Evolutionary conservation across 2,888 invertebrate genomes (phyloP).

Genomic region (Saturnia japonica): DNA sequence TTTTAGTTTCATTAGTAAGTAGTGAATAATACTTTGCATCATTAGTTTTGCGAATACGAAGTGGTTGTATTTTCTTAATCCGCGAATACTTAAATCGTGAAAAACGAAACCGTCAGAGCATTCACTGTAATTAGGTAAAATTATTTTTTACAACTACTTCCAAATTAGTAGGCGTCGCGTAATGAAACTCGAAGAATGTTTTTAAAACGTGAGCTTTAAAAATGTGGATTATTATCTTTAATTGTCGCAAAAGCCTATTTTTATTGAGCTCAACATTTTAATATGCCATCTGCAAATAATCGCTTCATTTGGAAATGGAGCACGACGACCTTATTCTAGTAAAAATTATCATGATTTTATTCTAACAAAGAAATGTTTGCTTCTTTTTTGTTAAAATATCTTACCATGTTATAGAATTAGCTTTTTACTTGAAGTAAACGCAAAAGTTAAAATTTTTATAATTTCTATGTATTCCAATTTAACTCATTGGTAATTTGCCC

Average conservation of each 20-base stretch:
- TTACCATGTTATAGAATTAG: no score
- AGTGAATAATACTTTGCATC: no score
- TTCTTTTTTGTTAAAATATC: not conserved
- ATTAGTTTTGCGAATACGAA: no score
- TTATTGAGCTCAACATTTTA: constrained; percentile 1
- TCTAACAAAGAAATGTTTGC: not conserved
- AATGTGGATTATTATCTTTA: not conserved
- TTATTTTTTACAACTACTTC: not conserved
- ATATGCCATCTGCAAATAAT: not conserved
- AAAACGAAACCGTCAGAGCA: no score
- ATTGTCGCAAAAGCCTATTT: not conserved
- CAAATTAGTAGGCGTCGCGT: not conserved
- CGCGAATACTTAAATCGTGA: no score
- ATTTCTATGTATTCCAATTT: no score
- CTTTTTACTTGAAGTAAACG: no score
- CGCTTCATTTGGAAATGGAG: not conserved
- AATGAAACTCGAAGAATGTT: not conserved
- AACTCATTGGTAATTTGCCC: no score
- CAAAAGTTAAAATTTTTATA: no score
- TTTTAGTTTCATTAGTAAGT: no score
- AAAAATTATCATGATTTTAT: not conserved
- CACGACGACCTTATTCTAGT: not conserved
- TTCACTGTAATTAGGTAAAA: not conserved
- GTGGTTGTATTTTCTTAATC: no score
- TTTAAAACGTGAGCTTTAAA: not conserved